These are phyloP conservation scores for Caenorhabditis zanzibari DNA, from an alignment of 2,888 invertebrate species.

Conservation along the genomic window DNA sequence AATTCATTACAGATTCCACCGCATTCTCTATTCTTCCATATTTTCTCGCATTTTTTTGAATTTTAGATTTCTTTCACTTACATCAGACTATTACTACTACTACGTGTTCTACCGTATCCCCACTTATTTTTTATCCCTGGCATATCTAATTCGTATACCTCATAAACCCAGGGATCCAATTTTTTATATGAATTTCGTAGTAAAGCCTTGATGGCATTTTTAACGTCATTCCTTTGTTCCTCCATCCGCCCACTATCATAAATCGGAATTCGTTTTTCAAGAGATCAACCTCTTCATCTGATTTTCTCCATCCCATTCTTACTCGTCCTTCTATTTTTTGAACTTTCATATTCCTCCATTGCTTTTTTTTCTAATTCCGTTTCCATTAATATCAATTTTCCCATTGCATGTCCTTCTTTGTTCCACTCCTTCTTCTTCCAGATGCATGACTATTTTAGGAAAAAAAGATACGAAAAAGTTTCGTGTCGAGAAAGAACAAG, in stretches of 20 bases:
- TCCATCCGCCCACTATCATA: slow-evolving; percentile 1
- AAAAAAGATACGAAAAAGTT: slow-evolving; percentile 15
- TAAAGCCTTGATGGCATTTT: background rate
- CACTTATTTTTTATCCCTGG: too few relatives aligned
- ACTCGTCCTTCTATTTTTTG: slow-evolving; percentile 19
- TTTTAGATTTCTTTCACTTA: too few relatives aligned
- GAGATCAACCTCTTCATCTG: slow-evolving; percentile 7
- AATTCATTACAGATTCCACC: too few relatives aligned
- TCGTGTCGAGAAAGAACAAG: slow-evolving; percentile 9
- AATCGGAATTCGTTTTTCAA: slow-evolving; percentile 20
- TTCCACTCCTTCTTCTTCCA: slow-evolving; percentile 11
- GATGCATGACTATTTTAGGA: slow-evolving; percentile 9
- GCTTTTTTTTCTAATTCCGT: slow-evolving; percentile 24
- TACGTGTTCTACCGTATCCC: too few relatives aligned
- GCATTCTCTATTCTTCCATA: too few relatives aligned
- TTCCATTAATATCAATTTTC: slow-evolving; percentile 58
- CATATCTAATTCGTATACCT: too few relatives aligned
- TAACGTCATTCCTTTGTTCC: slow-evolving; percentile 27
- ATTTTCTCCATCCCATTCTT: background rate
- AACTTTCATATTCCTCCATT: slow-evolving; percentile 33
- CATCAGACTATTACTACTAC: too few relatives aligned
- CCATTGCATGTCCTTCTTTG: slow-evolving; percentile 15
- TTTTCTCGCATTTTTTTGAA: too few relatives aligned
- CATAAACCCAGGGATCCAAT: too few relatives aligned
- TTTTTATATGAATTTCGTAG: too few relatives aligned